Percentiles rank a stretch among this genome's conserved stretches.
Conservation (phyloP, 2,888 invertebrate species). For the Sesamia inferens region DNA sequence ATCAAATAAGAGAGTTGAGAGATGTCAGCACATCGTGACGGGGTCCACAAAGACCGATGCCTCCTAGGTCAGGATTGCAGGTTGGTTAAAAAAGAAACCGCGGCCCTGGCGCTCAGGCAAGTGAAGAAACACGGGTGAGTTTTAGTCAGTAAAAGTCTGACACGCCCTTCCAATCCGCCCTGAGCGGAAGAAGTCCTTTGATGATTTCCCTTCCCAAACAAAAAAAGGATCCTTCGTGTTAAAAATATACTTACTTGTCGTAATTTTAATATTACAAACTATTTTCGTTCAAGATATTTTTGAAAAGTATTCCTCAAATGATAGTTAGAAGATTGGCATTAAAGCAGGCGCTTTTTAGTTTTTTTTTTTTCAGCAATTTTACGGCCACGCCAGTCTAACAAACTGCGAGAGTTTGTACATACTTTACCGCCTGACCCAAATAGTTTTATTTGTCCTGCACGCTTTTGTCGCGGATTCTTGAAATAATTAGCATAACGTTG, state of each 20-base stretch:
- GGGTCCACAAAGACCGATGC: too few relatives aligned
- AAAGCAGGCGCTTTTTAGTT: slow-evolving; percentile 5
- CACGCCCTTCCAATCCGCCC: too few relatives aligned
- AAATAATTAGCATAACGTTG: slow-evolving; percentile 33
- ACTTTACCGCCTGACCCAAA: slow-evolving; percentile 61
- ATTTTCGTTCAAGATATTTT: background rate
- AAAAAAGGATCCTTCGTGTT: background rate
- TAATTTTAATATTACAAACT: background rate
- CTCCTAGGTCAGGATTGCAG: too few relatives aligned
- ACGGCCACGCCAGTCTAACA: slow-evolving; percentile 45
- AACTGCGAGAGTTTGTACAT: slow-evolving; percentile 50
- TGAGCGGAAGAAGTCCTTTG: too few relatives aligned
- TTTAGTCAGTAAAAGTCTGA: too few relatives aligned
- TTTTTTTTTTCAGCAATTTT: slow-evolving; percentile 30
- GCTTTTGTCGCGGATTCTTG: slow-evolving; percentile 48
- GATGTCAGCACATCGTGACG: too few relatives aligned
- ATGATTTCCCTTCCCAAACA: too few relatives aligned
- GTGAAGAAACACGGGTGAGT: too few relatives aligned
- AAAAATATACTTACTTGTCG: background rate
- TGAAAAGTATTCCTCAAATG: slow-evolving; percentile 14
- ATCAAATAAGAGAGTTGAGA: too few relatives aligned
- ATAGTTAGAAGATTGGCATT: slow-evolving; percentile 26
- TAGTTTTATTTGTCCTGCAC: slow-evolving; percentile 57
- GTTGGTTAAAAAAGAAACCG: too few relatives aligned
- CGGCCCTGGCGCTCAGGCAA: too few relatives aligned